Evolutionary conservation across 2,113 vertebrate species (phyloP), one percentile per base, ranked within the genome.

Genomic region (Eulacestoma nigropectus): DNA sequence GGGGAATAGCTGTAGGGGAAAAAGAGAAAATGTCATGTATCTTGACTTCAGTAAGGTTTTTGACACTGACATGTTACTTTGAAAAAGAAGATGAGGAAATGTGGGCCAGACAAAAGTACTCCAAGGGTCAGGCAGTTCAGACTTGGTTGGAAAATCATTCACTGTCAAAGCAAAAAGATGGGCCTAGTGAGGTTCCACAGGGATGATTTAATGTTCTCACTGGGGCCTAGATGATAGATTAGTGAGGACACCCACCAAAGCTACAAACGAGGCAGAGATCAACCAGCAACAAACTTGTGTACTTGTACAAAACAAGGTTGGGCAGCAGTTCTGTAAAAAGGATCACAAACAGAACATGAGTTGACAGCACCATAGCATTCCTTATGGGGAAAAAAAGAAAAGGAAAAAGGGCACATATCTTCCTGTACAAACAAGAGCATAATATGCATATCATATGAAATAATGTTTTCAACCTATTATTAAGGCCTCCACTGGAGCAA

Each of bases 41-140:
- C 52, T 87, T 84, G 52, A 76, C 65, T 94, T 90, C 62, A 64
- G 70, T 65, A 73, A 80, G n/a, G 27, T 29, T 97, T 94, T 90
- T 90, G 75, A 77, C 75, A 73, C 16, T 85, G 79, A 86, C 35
- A n/a, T 18, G 63, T 72, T 85, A 49, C 67, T 92, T 80, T 55
- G 35, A 57, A 89, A 96, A 89, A 87, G 84, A 84, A 88, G 50
- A 64, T 42, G 87, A 83, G 79, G 75, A 92, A 77, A 83, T 35
- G 29, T 33, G 46, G 68, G 46, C 35, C 72, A 74, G 67, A 60
- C 49, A 68, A 76, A 91, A 69, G 30, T 69, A 90, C 50, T 93
- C 16, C 30, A 80, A 53, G 88, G 74, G 42, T 80, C 78, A 85
- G 53, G 69, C 55, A 84, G n/a, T 27, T 19, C 21, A 90, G 78